These are phyloP conservation scores for Actinopyga echinites DNA, from an alignment of 53 echinoderm and acorn worm genomes.

Conservation along the genomic window DNA sequence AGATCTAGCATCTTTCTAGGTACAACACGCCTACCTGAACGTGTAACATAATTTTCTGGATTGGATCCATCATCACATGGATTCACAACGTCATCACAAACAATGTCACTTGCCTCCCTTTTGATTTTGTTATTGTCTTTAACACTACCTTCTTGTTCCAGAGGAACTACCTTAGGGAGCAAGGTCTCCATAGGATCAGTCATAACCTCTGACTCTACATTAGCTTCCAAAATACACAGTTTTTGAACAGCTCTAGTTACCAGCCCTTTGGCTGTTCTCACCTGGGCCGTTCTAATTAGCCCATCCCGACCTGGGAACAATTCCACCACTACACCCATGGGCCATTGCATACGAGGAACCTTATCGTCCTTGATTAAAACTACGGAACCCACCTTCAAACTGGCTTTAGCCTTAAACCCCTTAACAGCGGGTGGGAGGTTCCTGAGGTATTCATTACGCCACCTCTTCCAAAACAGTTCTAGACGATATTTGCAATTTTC, in stretches of 20 bases:
- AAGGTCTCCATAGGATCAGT: too few species aligned
- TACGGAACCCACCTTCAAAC: constrained; percentile 1
- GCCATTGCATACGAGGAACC: constrained; percentile 34
- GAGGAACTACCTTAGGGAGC: too few species aligned
- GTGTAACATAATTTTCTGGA: too few species aligned
- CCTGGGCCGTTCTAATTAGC: neutral
- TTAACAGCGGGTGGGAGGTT: constrained; percentile 9
- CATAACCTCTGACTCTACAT: too few species aligned
- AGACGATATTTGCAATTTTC: neutral
- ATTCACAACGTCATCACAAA: too few species aligned
- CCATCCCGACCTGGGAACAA: constrained; percentile 1
- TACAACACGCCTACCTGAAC: too few species aligned
- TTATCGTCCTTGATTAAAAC: constrained; percentile 8
- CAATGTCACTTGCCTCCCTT: too few species aligned
- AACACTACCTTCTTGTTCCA: too few species aligned
- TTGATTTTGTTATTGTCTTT: too few species aligned
- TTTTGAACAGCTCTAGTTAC: neutral
- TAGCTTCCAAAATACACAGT: too few species aligned
- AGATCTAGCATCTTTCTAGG: too few species aligned
- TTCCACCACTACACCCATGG: constrained; percentile 4
- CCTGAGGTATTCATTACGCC: constrained; percentile 31
- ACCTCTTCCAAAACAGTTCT: constrained; percentile 26
- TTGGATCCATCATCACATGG: too few species aligned
- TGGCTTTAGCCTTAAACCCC: constrained; percentile 2
- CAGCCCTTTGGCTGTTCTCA: constrained; percentile 6